phyloP scores from a whole-genome alignment of 1,140 invertebrate species.

The Eufriesea mexicana region DNA sequence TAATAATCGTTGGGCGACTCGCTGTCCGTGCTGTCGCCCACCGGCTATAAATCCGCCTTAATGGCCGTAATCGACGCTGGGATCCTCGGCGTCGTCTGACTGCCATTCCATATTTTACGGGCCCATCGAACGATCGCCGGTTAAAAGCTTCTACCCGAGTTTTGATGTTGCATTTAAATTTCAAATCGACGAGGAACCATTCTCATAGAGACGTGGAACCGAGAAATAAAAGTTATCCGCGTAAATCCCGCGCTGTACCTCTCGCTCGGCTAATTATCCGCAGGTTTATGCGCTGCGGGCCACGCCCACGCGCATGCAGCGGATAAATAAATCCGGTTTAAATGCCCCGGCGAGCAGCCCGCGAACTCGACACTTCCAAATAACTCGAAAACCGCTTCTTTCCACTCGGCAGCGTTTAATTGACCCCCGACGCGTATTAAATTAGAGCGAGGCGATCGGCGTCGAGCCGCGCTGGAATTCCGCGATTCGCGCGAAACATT shows the following conservation, averaged over 20 bases:
- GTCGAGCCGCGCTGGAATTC: background rate
- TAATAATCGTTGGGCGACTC: slow-evolving; percentile 60
- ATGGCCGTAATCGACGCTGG: slow-evolving; percentile 34
- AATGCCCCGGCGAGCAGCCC: background rate
- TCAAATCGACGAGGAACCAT: background rate
- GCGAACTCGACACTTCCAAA: background rate
- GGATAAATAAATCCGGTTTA: background rate
- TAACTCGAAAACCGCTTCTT: background rate
- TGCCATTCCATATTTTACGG: background rate
- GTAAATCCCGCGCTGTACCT: too few relatives aligned
- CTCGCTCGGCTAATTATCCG: background rate
- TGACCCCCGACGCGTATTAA: background rate
- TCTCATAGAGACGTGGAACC: background rate
- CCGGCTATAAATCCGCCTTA: slow-evolving; percentile 41
- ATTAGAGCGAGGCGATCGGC: background rate
- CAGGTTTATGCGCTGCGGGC: background rate
- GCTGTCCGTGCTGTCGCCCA: slow-evolving; percentile 19
- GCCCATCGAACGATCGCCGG: background rate
- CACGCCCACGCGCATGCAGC: background rate
- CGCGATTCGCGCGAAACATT: background rate
- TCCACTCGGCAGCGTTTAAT: background rate
- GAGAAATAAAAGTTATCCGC: background rate
- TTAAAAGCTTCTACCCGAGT: too few relatives aligned
- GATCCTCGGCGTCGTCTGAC: background rate
- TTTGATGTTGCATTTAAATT: background rate